Evolutionary conservation across 2,113 vertebrate species (phyloP).

Genomic region (Australoheros scitulus): DNA sequence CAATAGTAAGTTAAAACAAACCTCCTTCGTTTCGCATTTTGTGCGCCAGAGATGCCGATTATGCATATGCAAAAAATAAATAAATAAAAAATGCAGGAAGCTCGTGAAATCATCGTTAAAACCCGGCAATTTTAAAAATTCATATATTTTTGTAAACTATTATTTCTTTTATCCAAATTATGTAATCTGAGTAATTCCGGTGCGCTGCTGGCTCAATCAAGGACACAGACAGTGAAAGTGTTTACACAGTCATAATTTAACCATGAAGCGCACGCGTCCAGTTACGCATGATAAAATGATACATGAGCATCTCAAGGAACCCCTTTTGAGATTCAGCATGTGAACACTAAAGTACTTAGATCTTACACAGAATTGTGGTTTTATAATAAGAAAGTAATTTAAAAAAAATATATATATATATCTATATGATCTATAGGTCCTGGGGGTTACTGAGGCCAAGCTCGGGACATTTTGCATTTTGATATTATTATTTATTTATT

Average conservation of each 20-base stretch:
- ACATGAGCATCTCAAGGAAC: neutral
- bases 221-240: neutral
- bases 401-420: neutral
- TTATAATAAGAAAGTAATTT: neutral
- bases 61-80: neutral
- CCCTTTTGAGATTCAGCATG: neutral
- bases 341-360: neutral
- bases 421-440: neutral
- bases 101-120: neutral
- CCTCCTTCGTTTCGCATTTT: neutral
- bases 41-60: neutral
- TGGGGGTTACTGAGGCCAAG: neutral
- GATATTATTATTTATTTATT: neutral
- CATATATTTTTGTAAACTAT: neutral
- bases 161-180: neutral
- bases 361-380: neutral
- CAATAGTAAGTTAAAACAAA: neutral
- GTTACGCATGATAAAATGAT: too few species aligned
- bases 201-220: neutral
- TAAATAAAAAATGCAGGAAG: too few species aligned
- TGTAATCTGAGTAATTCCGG: neutral
- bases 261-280: neutral
- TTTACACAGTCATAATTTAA: neutral
- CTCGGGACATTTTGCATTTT: neutral
- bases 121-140: neutral